Base-by-base conservation (phyloP, 2,888 invertebrate genomes). In the Pandemis corylana region DNA sequence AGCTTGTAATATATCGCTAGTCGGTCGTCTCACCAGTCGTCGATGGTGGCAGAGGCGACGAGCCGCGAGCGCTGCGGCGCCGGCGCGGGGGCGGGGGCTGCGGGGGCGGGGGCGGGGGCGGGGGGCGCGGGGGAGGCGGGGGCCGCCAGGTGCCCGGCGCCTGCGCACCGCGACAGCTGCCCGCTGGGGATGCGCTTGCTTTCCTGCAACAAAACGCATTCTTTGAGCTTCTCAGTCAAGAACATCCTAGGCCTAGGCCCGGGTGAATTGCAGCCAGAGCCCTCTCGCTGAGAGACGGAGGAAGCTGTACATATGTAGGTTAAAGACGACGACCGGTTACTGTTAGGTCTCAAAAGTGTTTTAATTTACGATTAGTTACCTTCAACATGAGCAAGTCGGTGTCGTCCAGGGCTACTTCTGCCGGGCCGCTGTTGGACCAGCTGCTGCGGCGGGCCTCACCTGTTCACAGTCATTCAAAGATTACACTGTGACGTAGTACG, bases 371-470 rank as follows among this genome's bases (percentile, higher is more conserved):
- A 20, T 20, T 36, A 36, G 13, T 73, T 80, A 92, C 94, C 90
- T 94, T 94, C 10, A 89, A 87, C 87, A 93, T 90, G 77, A 91
- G 83, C 65, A 94, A 87, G 72, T 92, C 93, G 2, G 92, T 91
- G 77, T 94, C 94, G 77, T 94, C 94, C 5, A 93, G 78, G 0
- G 94, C 91, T 12, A 93, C 88, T 53, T 94, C 93, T 0, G 93
- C 90, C 0, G 93, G 94, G 0, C 90, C 93, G 76, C 92, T 91
- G 85, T 92, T 72, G 42, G 75, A 93, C 91, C 93, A 93, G 67
- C 93, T 93, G 76, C 87, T 91, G 76, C 92, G 89, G 0, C 91
- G 87, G 0, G 84, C 81, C 15, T 91, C 93, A 56, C 86, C 93
- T 92, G 82, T 0, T 2, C 4, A 53, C 42, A 12, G 20, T 49